Evolutionary conservation across 2,888 invertebrate species (phyloP), one percentile per base, ranked within the genome.

Genomic region (Tachina grossa): DNA sequence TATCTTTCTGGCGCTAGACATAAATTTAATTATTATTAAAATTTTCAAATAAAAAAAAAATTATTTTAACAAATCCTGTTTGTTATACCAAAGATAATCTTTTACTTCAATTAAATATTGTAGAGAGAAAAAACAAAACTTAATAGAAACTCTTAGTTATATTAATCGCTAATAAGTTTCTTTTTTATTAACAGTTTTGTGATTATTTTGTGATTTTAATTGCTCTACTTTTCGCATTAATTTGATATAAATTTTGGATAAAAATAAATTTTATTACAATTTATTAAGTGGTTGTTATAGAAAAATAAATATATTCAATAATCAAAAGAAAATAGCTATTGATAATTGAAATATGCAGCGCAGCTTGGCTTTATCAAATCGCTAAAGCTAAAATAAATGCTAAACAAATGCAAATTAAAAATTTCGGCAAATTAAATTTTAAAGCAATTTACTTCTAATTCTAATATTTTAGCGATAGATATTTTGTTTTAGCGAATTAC

Each of bases 1-100:
- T 82, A 78, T 82, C 69, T 82, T 75, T 78, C 69, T 78, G 85
- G 81, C 81, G 85, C 85, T 82, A 57, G 71, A 22, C 43, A 71
- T 78, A 69, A 75, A 75, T n/a, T 31, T 55, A 69, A 59, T 83
- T 77, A 69, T 61, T 75, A 57, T 65, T 61, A 57, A 82, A 55
- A 69, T 75, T n/a, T n/a, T 31, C 31, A 31, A 22, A 68, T 61
- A 76, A 9, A 11, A 11, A 43, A 39, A 9, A 14, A 47, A 72
- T n/a, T 66, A 65, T 8, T 66, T 43, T 22, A 9, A 45, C 16
- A 72, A 79, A 85, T 79, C 75, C 79, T 79, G 82, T 76, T 82
- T 79, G 59, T 47, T 19, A 45, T 51, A 57, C 41, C 19, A 14
- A 43, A 53, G 78, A 75, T 72, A 76, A 84, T 76, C 80, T 72